A percentile compares a stretch with the other conserved stretches of the same genome.
Conservation (phyloP, 2,113 vertebrate species). For the Perca flavescens region DNA sequence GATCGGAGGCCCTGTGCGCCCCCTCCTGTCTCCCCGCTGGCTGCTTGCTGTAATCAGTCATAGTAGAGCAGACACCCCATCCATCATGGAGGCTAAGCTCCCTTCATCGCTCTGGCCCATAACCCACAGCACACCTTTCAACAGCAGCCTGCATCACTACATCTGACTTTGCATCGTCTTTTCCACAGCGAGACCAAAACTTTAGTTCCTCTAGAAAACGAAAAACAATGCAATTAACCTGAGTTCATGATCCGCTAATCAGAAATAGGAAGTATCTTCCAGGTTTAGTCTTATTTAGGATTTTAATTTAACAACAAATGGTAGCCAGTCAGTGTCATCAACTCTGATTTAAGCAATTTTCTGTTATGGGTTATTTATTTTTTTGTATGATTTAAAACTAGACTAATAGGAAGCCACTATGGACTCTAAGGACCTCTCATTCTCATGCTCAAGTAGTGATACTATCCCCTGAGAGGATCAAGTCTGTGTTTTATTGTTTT, state of each 20-base stretch:
- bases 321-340: background rate
- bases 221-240: background rate
- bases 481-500: background rate
- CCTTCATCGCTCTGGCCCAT: slow-evolving; percentile 64
- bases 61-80: slow-evolving; percentile 64
- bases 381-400: background rate
- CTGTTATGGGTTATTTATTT: background rate
- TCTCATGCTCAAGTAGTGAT: background rate
- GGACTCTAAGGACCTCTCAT: background rate
- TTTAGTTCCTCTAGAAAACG: slow-evolving; percentile 12
- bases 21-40: slow-evolving; percentile 57
- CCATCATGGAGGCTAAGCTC: slow-evolving; percentile 71
- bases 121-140: slow-evolving; percentile 62
- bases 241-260: background rate
- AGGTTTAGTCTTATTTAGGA: background rate
- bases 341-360: background rate
- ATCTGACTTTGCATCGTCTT: slow-evolving; percentile 64
- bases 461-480: background rate
- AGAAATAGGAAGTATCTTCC: background rate
- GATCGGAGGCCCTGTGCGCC: slow-evolving; percentile 44
- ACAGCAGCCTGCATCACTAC: slow-evolving; percentile 33
- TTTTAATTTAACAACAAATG: background rate
- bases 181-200: slow-evolving; percentile 51
- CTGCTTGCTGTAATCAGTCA: slow-evolving; percentile 77
- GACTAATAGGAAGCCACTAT: background rate